Evolutionary conservation across 2,888 invertebrate species (phyloP), one percentile per base, ranked within the genome.

Genomic region (Ormyrus pomaceus): DNA sequence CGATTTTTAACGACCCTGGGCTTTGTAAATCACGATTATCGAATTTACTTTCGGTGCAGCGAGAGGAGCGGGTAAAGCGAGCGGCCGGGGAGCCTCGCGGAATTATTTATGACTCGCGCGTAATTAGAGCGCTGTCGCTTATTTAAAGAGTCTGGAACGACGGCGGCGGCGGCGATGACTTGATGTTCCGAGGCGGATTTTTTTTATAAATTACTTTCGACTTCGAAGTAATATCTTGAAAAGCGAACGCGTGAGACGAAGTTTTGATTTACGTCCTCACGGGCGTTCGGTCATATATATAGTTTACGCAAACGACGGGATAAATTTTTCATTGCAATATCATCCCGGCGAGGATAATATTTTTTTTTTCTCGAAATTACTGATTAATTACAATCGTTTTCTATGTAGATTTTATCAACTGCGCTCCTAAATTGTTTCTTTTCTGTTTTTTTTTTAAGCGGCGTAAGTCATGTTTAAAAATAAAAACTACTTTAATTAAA

Each of bases 201-300:
- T 64, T 76, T 71, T 62, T 72, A 66, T 75, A 64, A 75, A 81
- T 81, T 81, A 78, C 78, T 81, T 81, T 81, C 78, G 68, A 75
- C 81, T 75, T 78, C 81, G 62, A 66, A 81, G 72, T 81, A 81
- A 75, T 78, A 78, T 81, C 77, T 81, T 81, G 62, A 81, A 81
- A 81, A 81, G 81, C 75, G 68, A 78, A 78, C 74, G 64, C 62
- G 68, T 62, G 58, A 61, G 8, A 46, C 53, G 68, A 79, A 64
- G n/a, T 75, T 34, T 75, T 64, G 34, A 65, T 70, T 58, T 66
- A 59, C 48, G 34, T 13, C 53, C 34, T 64, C 45, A 45, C 71
- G 34, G 34, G 6, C 10, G 19, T 48, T 59, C 5, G 6, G 46
- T 65, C 19, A 19, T 34, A 34, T 34, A 4, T 34, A 4, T 34